Percentiles rank a stretch among this genome's conserved stretches.
These are phyloP conservation scores for Caiman crocodilus DNA, from an alignment of 2,797 vertebrate species.

Conservation along the genomic window DNA sequence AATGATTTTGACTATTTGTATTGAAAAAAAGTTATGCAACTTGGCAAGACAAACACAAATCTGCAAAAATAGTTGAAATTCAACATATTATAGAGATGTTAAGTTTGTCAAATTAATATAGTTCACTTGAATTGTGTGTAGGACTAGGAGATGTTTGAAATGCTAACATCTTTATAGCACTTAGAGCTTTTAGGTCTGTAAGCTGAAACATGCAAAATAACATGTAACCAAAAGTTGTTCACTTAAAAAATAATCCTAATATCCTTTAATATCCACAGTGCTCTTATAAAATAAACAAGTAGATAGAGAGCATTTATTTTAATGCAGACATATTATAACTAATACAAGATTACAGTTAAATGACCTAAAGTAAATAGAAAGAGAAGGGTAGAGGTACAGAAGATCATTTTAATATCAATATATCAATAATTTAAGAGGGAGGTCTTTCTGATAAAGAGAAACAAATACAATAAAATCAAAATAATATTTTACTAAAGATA, in stretches of 20 bases:
- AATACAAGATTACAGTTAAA: neutral
- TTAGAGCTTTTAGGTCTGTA: neutral
- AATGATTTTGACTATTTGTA: slow-evolving; percentile 4
- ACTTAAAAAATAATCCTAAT: neutral
- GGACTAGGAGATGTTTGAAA: neutral
- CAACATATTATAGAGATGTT: neutral
- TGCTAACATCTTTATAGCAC: neutral
- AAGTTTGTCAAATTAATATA: neutral
- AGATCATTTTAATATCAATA: neutral
- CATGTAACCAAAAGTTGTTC: neutral
- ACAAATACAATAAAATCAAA: neutral
- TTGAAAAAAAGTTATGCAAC: neutral
- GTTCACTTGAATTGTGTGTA: neutral
- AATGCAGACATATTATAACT: neutral
- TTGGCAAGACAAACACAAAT: neutral
- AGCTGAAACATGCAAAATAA: neutral
- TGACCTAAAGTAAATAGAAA: neutral
- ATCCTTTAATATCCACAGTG: neutral
- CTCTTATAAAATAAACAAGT: neutral
- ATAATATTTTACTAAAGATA: neutral
- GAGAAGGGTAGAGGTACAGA: neutral
- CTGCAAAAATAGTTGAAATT: neutral
- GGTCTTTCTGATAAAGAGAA: neutral
- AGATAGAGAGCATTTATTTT: neutral
- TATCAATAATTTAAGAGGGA: neutral